Evolutionary conservation across 2,797 vertebrate genomes (phyloP).

Genomic region (Epinephelus malabaricus): DNA sequence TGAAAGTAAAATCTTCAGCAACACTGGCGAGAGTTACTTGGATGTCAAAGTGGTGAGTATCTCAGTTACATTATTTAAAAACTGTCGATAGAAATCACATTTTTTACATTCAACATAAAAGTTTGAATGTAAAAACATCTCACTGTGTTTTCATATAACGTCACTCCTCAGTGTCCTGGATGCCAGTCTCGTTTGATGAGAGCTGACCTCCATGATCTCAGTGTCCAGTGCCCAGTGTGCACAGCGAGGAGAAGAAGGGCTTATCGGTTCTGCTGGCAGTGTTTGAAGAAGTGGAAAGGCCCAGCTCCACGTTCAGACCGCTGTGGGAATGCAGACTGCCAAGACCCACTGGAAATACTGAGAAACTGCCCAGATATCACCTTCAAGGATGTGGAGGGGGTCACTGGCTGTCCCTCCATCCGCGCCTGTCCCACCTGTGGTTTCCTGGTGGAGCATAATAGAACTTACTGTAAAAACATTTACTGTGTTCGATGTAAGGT

Average conservation of each 20-base stretch:
- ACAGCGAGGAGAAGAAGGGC: fast-evolving
- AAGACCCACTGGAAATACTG: conserved; percentile 36
- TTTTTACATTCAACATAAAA: no score
- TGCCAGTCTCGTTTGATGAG: conserved; percentile 45
- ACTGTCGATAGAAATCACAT: neutral
- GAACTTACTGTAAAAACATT: conserved; percentile 11
- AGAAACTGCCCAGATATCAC: conserved; percentile 38
- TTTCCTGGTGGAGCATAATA: conserved; percentile 48
- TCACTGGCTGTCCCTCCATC: conserved; percentile 50
- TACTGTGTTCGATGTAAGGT: conserved; percentile 41
- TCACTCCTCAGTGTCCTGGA: conserved; percentile 54
- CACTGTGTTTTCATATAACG: neutral
- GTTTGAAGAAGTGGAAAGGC: conserved; percentile 65
- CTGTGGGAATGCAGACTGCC: conserved; percentile 56
- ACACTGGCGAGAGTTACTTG: conserved; percentile 44
- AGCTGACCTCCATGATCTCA: neutral
- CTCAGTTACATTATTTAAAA: neutral
- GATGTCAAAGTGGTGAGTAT: conserved; percentile 68
- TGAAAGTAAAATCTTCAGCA: conserved; percentile 60
- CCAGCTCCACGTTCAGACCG: conserved; percentile 1
- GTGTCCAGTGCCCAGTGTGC: conserved; percentile 56
- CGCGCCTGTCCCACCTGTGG: conserved; percentile 70
- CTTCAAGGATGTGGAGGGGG: conserved; percentile 13
- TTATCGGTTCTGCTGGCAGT: conserved; percentile 76
- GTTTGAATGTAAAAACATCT: neutral